These are phyloP conservation scores for Epinephelus fuscoguttatus DNA, from an alignment of 2,113 vertebrate species.

Conservation along the genomic window DNA sequence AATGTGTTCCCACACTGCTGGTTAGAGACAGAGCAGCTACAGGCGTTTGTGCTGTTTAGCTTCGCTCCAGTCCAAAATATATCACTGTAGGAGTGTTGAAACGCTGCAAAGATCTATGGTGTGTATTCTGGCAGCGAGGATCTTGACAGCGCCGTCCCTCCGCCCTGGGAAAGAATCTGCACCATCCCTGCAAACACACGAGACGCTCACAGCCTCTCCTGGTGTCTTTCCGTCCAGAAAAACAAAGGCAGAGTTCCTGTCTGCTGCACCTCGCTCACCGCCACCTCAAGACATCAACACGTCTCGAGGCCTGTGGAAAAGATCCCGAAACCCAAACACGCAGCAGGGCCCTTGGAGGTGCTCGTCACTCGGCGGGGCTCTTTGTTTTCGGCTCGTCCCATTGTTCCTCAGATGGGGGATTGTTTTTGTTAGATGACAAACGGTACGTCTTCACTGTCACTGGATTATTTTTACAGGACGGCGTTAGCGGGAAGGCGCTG, in stretches of 20 bases:
- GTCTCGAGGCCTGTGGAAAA: conserved; percentile 61
- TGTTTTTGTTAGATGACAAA: conserved; percentile 61
- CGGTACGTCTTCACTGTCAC: conserved; percentile 28
- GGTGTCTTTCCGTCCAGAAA: conserved; percentile 80
- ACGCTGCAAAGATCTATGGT: conserved; percentile 53
- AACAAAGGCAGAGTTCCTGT: conserved; percentile 81
- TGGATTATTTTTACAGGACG: conserved; percentile 59
- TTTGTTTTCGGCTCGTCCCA: conserved; percentile 56
- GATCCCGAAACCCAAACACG: conserved; percentile 39
- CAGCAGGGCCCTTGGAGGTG: conserved; percentile 29
- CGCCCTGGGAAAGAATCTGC: conserved; percentile 83
- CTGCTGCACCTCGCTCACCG: conserved; percentile 73
- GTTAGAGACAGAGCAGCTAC: conserved; percentile 36
- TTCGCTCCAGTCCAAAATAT: conserved; percentile 36
- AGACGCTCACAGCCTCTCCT: conserved; percentile 74
- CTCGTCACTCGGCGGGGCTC: conserved; percentile 63
- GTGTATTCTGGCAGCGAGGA: conserved; percentile 76
- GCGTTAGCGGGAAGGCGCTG: conserved; percentile 18
- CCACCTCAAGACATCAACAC: conserved; percentile 70
- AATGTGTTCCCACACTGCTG: conserved; percentile 66
- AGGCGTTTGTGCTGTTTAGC: conserved; percentile 52
- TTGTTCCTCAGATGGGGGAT: conserved; percentile 50
- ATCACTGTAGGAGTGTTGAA: conserved; percentile 61
- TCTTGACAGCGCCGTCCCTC: conserved; percentile 66
- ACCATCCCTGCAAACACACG: conserved; percentile 71